Percentiles rank a stretch among this genome's conserved stretches.
Conservation (phyloP, 2,888 invertebrate genomes). For the Parnassius apollo region DNA sequence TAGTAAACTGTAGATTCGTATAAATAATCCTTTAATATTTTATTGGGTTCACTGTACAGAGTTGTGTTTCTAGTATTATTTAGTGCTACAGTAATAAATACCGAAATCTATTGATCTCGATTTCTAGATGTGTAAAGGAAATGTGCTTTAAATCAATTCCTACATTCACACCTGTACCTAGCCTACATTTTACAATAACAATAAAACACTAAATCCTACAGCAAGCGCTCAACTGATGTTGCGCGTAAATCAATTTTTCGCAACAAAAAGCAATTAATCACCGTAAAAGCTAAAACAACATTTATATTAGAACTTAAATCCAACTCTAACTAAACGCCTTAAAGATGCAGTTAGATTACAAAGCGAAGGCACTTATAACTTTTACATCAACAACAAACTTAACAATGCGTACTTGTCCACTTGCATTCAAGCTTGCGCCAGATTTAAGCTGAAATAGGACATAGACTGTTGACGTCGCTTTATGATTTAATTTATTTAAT, state of each 20-base stretch:
- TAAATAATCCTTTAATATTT: too few species aligned
- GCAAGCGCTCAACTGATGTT: constrained; percentile 61
- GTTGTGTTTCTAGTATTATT: too few species aligned
- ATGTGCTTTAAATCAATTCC: constrained; percentile 25
- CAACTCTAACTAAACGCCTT: background rate
- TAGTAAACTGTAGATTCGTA: too few species aligned
- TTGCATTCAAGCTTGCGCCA: constrained; percentile 67
- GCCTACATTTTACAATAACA: constrained; percentile 43
- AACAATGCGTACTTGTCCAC: constrained; percentile 74
- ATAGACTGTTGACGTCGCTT: constrained; percentile 48
- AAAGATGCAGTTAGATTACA: background rate
- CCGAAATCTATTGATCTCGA: constrained; percentile 17
- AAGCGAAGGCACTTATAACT: constrained; percentile 2
- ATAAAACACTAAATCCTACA: constrained; percentile 49
- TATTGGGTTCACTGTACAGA: too few species aligned
- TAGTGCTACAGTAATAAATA: constrained; percentile 16
- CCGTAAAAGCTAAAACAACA: constrained; percentile 11
- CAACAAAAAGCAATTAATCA: constrained; percentile 56
- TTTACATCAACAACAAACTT: constrained; percentile 29
- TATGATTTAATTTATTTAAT: constrained; percentile 37
- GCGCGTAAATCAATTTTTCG: constrained; percentile 79
- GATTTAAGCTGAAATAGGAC: constrained; percentile 60
- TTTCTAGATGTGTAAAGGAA: constrained; percentile 5
- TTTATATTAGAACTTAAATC: background rate
- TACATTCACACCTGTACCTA: constrained; percentile 32